Evolutionary conservation across 2,113 vertebrate species (phyloP).

Genomic region (Pelmatolapia mariae): DNA sequence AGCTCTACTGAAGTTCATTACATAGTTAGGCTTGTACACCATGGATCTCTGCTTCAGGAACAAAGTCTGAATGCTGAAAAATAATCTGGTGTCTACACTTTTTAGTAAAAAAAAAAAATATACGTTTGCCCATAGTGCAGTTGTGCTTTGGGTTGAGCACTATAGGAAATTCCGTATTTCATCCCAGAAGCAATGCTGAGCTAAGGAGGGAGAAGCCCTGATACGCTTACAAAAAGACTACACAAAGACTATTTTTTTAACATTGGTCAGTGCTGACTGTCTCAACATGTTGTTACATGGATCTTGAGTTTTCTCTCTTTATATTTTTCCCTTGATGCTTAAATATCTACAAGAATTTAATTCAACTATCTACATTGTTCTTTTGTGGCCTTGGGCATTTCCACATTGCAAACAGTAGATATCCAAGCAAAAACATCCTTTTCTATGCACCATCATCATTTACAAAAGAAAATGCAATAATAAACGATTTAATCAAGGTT

Average conservation of each 20-base stretch:
- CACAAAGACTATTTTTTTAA: background rate
- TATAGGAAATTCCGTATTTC: slow-evolving; percentile 32
- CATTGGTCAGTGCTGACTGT: background rate
- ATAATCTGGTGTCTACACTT: background rate
- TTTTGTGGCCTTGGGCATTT: background rate
- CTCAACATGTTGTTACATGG: background rate
- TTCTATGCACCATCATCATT: background rate
- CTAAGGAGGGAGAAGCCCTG: background rate
- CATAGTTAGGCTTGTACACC: background rate
- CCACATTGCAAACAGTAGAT: background rate
- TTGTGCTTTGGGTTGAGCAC: slow-evolving; percentile 7
- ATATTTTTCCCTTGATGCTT: background rate
- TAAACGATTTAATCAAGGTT: background rate
- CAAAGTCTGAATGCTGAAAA: background rate
- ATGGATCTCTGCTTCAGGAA: background rate
- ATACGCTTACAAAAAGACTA: background rate
- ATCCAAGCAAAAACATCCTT: background rate
- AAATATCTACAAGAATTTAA: background rate
- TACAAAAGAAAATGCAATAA: background rate
- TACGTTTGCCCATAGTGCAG: background rate
- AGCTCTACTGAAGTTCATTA: background rate
- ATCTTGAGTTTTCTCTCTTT: background rate
- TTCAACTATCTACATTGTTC: background rate
- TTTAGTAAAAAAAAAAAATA: background rate
- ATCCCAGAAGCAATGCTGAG: background rate